A percentile compares a stretch with the other conserved stretches of the same genome.
These are phyloP conservation scores for Corythornis vintsioides DNA, from an alignment of 2,113 vertebrate genomes.

Conservation along the genomic window DNA sequence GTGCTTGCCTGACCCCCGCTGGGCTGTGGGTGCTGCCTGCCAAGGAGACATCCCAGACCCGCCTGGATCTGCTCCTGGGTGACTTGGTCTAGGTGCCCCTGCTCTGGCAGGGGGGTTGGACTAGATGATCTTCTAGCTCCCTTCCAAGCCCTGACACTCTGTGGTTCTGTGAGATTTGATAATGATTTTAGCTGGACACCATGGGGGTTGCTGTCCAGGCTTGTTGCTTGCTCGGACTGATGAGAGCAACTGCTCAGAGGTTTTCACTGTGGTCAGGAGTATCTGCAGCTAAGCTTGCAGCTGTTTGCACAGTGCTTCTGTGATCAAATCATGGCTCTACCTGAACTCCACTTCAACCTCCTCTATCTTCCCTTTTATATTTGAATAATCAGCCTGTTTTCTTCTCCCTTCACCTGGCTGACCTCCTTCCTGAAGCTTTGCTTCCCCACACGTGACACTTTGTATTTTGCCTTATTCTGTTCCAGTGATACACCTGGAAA, in stretches of 20 bases:
- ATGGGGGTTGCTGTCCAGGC: rapidly evolving
- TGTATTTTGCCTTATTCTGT: background rate
- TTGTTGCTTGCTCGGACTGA: background rate
- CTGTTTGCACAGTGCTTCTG: background rate
- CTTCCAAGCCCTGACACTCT: too few species aligned
- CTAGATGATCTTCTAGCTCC: too few species aligned
- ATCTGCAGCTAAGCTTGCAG: background rate
- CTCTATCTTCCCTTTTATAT: background rate
- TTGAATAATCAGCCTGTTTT: background rate
- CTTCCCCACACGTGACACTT: background rate
- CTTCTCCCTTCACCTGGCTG: background rate
- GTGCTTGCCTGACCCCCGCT: too few species aligned
- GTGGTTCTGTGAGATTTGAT: background rate
- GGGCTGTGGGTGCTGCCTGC: background rate
- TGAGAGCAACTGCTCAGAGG: background rate
- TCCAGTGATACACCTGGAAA: background rate
- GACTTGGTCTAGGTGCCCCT: too few species aligned
- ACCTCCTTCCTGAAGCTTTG: background rate
- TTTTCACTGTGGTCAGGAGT: background rate
- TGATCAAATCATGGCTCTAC: background rate
- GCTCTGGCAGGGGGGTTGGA: too few species aligned
- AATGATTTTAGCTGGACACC: background rate
- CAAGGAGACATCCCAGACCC: too few species aligned
- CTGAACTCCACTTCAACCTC: background rate
- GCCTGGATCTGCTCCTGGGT: too few species aligned